phyloP scores from a whole-genome alignment of 2,113 vertebrate species.

The Grus americana region DNA sequence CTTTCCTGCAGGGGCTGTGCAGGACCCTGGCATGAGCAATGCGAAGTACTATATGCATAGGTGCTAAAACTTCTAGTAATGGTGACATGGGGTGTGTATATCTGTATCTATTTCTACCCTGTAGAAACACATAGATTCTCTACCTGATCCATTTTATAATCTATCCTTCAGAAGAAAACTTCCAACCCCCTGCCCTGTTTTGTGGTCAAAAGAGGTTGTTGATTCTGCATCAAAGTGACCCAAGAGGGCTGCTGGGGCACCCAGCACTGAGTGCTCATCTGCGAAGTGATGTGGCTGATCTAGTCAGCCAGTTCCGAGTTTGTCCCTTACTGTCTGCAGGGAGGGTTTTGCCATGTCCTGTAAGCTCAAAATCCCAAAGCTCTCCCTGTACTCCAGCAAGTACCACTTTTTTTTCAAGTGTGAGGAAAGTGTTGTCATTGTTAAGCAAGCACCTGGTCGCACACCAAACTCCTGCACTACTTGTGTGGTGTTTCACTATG shows the following conservation, averaged over 20 bases:
- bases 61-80: not conserved
- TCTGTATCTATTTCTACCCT: not conserved
- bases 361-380: not conserved
- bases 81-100: fast-evolving
- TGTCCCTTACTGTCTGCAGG: not conserved
- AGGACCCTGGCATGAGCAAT: not conserved
- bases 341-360: not conserved
- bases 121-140: not conserved
- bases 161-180: not conserved
- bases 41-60: not conserved
- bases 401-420: not conserved
- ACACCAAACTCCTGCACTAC: not conserved
- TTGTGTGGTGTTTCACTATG: not conserved
- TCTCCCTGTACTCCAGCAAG: not conserved
- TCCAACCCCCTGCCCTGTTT: not conserved
- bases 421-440: not conserved
- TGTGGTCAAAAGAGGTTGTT: not conserved
- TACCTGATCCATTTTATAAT: not conserved
- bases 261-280: not conserved
- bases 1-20: not conserved
- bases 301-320: not conserved
- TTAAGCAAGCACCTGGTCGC: not conserved
- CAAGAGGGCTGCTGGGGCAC: not conserved
- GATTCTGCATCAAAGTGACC: not conserved
- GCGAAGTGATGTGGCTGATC: not conserved